Evolutionary conservation across 2,888 invertebrate species (phyloP), one percentile per base, ranked within the genome.

Genomic region (Thalpophila matura): DNA sequence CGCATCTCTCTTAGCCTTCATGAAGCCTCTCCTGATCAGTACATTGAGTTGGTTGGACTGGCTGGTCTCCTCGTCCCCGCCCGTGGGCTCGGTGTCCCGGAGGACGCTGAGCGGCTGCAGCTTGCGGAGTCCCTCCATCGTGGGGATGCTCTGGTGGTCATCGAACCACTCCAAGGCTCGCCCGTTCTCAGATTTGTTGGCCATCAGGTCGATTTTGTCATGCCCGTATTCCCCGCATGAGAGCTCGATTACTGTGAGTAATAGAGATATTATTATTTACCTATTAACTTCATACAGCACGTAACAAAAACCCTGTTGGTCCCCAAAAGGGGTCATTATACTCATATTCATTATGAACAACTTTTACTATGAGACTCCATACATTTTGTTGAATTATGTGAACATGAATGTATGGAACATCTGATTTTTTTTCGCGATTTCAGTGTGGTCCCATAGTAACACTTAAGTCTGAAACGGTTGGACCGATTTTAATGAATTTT

Each of bases 161-260:
- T 96, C 95, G 75, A 98, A 97, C 97, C 97, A 98, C 7, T 95
- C 92, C 6, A 96, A 78, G 12, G 95, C 95, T 82, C 94, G 95
- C 4, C 98, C 98, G 81, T 98, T 98, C 71, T 96, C 95, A 0
- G 97, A 96, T 54, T 96, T 97, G 6, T 93, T 91, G 14, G 97
- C 96, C 79, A 98, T 94, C 0, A 91, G 83, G 12, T 96, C 92
- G 14, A 98, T 96, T 89, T 97, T 97, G 75, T 98, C 98, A 27
- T 96, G 96, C 0, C 99, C 99, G 83, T 98, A 97, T 92, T 99
- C 99, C 0, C 97, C 99, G 77, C 98, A 98, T 0, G 99, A 98
- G 79, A 99, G 91, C 93, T 99, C 99, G 83, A 99, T 99, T 27
- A 98, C 99, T 99, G 27, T n/a, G 7, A n/a, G 92, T 1, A 93